Evolutionary conservation across 2,113 vertebrate species (phyloP).

Genomic region (Raja brachyura): DNA sequence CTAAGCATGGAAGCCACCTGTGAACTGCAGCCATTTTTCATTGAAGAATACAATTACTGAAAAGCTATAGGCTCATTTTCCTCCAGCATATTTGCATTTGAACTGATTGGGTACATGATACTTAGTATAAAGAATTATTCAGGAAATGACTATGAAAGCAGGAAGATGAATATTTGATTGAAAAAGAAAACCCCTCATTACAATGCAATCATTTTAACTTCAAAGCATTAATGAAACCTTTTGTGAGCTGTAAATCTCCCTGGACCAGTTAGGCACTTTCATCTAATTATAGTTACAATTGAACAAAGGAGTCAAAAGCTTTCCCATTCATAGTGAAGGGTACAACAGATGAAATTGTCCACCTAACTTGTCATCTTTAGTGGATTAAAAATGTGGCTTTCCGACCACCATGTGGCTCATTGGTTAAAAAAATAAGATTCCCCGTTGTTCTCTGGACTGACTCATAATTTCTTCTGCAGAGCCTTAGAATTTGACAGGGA

Average conservation of each 20-base stretch:
- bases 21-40: not conserved
- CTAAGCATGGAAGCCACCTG: not conserved
- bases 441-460: not conserved
- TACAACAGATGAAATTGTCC: not conserved
- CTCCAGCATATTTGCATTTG: not conserved
- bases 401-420: not conserved
- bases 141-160: slow-evolving; percentile 2
- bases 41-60: not conserved
- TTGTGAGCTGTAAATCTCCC: slow-evolving; percentile 21
- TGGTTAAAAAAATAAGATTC: too few relatives aligned
- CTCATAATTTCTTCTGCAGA: not conserved
- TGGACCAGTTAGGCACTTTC: slow-evolving; percentile 19
- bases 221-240: slow-evolving; percentile 34
- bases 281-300: slow-evolving; percentile 31
- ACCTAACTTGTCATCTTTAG: slow-evolving; percentile 13
- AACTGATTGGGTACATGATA: slow-evolving; percentile 12
- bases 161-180: slow-evolving; percentile 37
- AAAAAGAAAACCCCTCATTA: slow-evolving; percentile 29
- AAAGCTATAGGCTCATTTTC: not conserved
- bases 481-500: slow-evolving; percentile 1
- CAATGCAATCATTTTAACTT: slow-evolving; percentile 36
- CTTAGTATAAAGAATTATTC: slow-evolving; percentile 4
- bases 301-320: slow-evolving; percentile 36
- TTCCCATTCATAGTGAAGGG: not conserved
- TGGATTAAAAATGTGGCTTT: not conserved